Percentiles rank a stretch among this genome's conserved stretches.
Conservation (phyloP, 2,113 vertebrate species). For the Chauna torquata region DNA sequence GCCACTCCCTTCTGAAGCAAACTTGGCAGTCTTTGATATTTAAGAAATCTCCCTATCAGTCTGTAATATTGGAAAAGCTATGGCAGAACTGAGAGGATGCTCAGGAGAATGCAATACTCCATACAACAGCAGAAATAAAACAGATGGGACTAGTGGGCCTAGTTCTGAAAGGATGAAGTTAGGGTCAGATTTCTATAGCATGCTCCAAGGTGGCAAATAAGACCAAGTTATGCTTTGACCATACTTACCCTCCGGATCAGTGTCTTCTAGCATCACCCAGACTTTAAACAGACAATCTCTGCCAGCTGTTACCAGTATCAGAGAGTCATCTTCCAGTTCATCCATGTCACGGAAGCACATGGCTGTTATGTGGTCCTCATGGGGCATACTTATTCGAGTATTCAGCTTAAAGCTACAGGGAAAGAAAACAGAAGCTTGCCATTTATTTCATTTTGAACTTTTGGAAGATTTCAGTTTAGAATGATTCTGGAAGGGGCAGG, state of each 20-base stretch:
- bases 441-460: background rate
- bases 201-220: background rate
- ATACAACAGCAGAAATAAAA: background rate
- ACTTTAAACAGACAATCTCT: constrained; percentile 91
- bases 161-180: background rate
- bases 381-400: constrained; percentile 87
- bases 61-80: background rate
- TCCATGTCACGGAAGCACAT: constrained; percentile 83
- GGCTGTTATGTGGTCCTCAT: constrained; percentile 84
- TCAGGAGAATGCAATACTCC: background rate
- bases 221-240: rapidly evolving
- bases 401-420: constrained; percentile 88
- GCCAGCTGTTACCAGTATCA: constrained; percentile 86
- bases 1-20: background rate
- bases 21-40: background rate
- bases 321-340: constrained; percentile 67
- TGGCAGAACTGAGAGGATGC: background rate
- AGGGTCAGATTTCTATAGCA: background rate
- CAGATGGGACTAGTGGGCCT: background rate
- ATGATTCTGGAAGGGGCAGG: background rate
- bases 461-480: background rate
- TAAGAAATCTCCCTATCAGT: background rate
- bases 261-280: constrained; percentile 83
- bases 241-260: constrained; percentile 76
- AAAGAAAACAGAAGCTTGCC: background rate